phyloP scores from a whole-genome alignment of 2,113 vertebrate genomes.

The Hemicordylus capensis region DNA sequence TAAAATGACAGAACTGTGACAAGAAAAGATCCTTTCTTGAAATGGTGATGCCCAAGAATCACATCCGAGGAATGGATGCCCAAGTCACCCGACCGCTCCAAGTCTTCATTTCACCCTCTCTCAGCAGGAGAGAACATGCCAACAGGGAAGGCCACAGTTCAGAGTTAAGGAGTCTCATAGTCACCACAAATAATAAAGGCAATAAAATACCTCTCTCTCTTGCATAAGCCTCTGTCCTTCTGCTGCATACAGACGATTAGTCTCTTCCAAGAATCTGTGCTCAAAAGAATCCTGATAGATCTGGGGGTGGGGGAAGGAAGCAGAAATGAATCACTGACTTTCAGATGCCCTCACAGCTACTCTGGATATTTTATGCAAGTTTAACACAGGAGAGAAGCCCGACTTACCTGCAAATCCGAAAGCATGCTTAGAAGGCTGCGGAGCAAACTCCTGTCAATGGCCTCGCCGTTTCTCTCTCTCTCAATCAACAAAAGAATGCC shows the following conservation, averaged over 20 bases:
- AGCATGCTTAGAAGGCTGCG: slow-evolving; percentile 98
- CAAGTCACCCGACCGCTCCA: neutral
- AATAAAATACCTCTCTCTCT: slow-evolving; percentile 91
- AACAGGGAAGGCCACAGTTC: neutral
- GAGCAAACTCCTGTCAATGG: slow-evolving; percentile 94
- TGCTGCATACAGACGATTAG: slow-evolving; percentile 94
- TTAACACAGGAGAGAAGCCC: neutral
- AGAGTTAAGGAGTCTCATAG: neutral
- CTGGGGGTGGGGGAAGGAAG: slow-evolving; percentile 67
- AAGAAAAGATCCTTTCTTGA: neutral
- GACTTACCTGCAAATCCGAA: slow-evolving; percentile 92
- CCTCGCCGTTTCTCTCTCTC: slow-evolving; percentile 93
- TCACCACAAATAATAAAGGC: neutral
- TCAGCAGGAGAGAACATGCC: neutral
- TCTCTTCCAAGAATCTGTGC: slow-evolving; percentile 96
- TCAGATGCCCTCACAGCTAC: neutral
- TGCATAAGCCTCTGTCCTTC: slow-evolving; percentile 99
- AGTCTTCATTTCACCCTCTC: neutral
- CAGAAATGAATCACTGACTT: neutral
- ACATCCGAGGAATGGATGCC: neutral
- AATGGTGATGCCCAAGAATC: neutral
- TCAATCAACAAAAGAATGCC: slow-evolving; percentile 96
- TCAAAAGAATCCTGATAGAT: slow-evolving; percentile 99
- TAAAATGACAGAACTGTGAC: neutral
- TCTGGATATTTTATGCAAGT: neutral